Evolutionary conservation across 2,797 vertebrate genomes (phyloP), one percentile per base, ranked within the genome.

Genomic region (Limnodromus scolopaceus): DNA sequence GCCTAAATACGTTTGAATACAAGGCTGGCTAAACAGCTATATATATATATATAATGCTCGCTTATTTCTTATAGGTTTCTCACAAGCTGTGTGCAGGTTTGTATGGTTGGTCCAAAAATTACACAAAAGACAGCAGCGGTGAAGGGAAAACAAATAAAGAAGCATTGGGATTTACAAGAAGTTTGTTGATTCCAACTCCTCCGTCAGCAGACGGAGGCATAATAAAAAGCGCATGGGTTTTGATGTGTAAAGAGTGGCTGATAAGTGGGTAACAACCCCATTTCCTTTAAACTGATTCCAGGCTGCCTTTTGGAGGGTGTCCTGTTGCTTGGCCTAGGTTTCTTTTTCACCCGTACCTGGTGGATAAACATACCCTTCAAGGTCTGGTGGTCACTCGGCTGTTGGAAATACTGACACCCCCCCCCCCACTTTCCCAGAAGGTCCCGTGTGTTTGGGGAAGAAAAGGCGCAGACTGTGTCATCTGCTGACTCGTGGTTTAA

Each of bases 401-500:
- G 3, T 41, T 92, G 82, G 83, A 77, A 89, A 27, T 41, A 16
- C 7, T 16, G 39, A 77, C 16, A 38, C 41, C 86, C 43, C n/a
- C n/a, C n/a, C 86, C 88, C 81, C 58, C 8, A 1, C 25, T 84
- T 93, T 89, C 85, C 70, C 81, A 90, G 84, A 89, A 88, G 72
- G 58, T 41, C 76, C 49, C 1, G 2, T 46, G 64, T 81, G 57
- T 92, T 78, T 94, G 49, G 63, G 83, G 45, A 95, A 92, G 81
- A 87, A 87, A n/a, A 86, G 72, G 89, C 0, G 7, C 80, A 49
- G 80, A 77, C 75, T 75, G 19, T 95, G 81, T 97, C 84, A 96
- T 97, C 94, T 98, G 95, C 95, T 97, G 96, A 96, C 95, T 98
- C 16, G 63, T 94, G 94, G 95, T 97, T 98, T 96, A 94, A 96